Conservation (phyloP, 2,888 invertebrate genomes). For the Tanypteryx hageni region DNA sequence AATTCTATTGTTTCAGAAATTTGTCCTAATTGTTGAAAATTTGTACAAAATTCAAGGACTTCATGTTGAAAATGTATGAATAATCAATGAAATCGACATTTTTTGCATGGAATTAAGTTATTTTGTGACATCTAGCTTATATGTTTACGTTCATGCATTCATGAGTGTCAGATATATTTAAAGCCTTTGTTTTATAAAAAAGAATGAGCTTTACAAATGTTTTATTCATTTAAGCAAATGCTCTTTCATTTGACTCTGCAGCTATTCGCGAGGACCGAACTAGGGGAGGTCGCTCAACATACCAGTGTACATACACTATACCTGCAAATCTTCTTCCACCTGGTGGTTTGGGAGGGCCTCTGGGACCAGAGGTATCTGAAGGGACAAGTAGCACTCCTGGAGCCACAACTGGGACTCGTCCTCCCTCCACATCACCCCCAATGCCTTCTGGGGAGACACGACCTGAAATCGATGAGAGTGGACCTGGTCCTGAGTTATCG, state of each 20-base stretch:
- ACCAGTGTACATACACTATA: conserved; percentile 94
- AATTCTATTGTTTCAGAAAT: too few species aligned
- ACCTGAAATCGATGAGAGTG: conserved; percentile 77
- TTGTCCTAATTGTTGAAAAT: too few species aligned
- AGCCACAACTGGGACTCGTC: conserved; percentile 58
- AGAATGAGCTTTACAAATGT: not conserved
- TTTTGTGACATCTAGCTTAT: not conserved
- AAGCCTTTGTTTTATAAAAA: not conserved
- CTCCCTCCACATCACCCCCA: conserved; percentile 71
- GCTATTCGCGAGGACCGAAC: conserved; percentile 97
- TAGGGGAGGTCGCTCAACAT: conserved; percentile 95
- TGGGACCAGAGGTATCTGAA: conserved; percentile 45
- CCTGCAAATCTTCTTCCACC: conserved; percentile 78
- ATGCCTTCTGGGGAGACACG: conserved; percentile 69
- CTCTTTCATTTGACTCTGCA: conserved; percentile 72
- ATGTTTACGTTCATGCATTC: not conserved
- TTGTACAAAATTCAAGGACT: too few species aligned
- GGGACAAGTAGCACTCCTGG: conserved; percentile 39
- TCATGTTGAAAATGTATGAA: too few species aligned
- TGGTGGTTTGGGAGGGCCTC: conserved; percentile 77
- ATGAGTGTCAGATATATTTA: not conserved
- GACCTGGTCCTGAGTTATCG: conserved; percentile 75
- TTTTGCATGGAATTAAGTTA: not conserved
- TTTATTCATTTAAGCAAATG: not conserved
- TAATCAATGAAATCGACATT: too few species aligned